phyloP scores from a whole-genome alignment of 2,888 invertebrate species.

The Euzetes globulus region DNA sequence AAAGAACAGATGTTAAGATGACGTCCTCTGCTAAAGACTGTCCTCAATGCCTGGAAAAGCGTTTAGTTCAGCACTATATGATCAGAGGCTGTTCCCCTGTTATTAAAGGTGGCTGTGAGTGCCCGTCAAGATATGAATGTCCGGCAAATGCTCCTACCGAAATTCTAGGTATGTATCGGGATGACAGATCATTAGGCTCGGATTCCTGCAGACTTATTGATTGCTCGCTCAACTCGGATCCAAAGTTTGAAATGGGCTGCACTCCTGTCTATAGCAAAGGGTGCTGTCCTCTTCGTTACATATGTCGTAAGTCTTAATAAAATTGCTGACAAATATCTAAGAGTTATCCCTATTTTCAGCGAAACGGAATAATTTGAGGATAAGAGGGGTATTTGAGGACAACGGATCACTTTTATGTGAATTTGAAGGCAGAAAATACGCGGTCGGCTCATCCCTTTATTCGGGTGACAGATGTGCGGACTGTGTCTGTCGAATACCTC shows the following conservation, averaged over 20 bases:
- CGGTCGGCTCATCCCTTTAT: conserved; percentile 28
- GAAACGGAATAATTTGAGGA: neutral
- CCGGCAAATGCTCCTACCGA: neutral
- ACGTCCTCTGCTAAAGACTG: neutral
- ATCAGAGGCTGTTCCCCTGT: conserved; percentile 15
- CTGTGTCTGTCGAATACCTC: conserved; percentile 31
- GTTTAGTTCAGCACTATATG: conserved; percentile 30
- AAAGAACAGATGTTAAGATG: neutral
- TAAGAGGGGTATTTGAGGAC: conserved; percentile 21
- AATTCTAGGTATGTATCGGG: neutral
- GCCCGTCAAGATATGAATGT: conserved; percentile 33
- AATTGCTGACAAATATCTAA: neutral
- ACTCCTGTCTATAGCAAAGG: conserved; percentile 21
- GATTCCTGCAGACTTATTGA: neutral
- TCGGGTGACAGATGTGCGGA: conserved; percentile 6
- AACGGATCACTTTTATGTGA: conserved; percentile 28
- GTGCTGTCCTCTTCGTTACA: conserved; percentile 33
- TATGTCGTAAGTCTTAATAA: conserved; percentile 29
- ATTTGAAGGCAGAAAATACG: conserved; percentile 33
- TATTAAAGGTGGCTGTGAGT: conserved; percentile 23
- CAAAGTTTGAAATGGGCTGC: conserved; percentile 23
- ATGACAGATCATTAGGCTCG: neutral
- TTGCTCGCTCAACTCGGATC: conserved; percentile 22
- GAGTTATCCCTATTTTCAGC: neutral
- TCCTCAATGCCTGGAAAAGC: conserved; percentile 27